These are phyloP conservation scores for Siphonodentalium dalli DNA, from an alignment of 2,888 invertebrate species.

Conservation along the genomic window DNA sequence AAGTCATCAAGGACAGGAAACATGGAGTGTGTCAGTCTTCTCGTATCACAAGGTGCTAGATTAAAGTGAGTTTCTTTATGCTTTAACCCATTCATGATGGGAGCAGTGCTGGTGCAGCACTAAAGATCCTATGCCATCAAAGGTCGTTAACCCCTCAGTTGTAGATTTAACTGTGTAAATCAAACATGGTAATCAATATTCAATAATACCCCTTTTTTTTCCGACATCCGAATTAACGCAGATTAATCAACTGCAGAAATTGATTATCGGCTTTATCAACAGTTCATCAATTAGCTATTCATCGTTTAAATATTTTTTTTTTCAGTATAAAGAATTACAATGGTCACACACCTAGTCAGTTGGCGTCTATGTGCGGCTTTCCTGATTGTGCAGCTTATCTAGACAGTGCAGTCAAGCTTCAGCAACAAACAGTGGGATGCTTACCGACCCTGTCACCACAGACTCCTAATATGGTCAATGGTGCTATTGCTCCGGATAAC, in stretches of 20 bases:
- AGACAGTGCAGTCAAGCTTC: constrained; percentile 36
- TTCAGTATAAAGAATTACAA: constrained; percentile 50
- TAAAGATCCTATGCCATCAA: too few relatives aligned
- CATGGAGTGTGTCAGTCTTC: constrained; percentile 58
- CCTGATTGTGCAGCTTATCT: constrained; percentile 47
- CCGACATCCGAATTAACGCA: too few relatives aligned
- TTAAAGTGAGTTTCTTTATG: constrained; percentile 52
- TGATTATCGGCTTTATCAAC: too few relatives aligned
- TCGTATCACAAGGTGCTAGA: constrained; percentile 54
- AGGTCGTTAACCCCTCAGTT: too few relatives aligned
- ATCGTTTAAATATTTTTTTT: constrained; percentile 14
- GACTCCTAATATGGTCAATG: too few relatives aligned
- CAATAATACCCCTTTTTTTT: too few relatives aligned
- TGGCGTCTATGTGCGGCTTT: constrained; percentile 43
- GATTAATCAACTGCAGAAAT: too few relatives aligned
- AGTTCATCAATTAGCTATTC: not conserved
- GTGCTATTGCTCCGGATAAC: too few relatives aligned
- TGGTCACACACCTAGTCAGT: constrained; percentile 42
- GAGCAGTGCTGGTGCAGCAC: too few relatives aligned
- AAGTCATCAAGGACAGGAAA: constrained; percentile 61
- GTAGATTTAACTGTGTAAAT: not conserved
- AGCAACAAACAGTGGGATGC: constrained; percentile 27
- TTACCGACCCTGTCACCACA: too few relatives aligned
- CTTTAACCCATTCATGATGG: too few relatives aligned
- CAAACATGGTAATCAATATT: not conserved